These are phyloP conservation scores for Meganola albula DNA, from an alignment of 2,888 invertebrate genomes.

Conservation along the genomic window DNA sequence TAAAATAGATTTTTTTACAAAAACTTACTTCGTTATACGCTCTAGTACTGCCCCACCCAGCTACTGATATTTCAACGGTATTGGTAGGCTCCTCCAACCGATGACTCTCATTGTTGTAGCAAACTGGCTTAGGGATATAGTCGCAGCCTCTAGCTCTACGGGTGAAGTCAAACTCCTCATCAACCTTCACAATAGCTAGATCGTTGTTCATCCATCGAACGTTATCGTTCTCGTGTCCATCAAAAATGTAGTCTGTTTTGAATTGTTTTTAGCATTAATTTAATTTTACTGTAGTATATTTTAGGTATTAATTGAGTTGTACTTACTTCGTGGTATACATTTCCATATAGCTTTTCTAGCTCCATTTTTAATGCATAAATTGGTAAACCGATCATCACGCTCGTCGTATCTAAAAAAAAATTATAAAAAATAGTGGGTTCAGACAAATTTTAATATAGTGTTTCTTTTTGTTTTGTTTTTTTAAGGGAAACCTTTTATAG, in stretches of 20 bases:
- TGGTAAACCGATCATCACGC: slow-evolving; percentile 35
- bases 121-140: slow-evolving; percentile 39
- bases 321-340: slow-evolving; percentile 53
- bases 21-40: slow-evolving; percentile 42
- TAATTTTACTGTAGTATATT: too few relatives aligned
- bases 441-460: too few relatives aligned
- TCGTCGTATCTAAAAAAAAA: slow-evolving; percentile 34
- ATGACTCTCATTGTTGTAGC: slow-evolving; percentile 42
- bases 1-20: slow-evolving; percentile 7
- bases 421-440: too few relatives aligned
- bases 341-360: slow-evolving; percentile 56
- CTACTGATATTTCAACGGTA: too few relatives aligned
- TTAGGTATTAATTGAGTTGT: too few relatives aligned
- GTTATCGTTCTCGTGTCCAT: slow-evolving; percentile 53
- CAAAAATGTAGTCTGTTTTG: slow-evolving; percentile 46
- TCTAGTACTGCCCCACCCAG: slow-evolving; percentile 47
- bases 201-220: slow-evolving; percentile 58
- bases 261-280: background rate
- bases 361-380: slow-evolving; percentile 47
- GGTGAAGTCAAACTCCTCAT: slow-evolving; percentile 49
- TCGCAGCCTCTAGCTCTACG: slow-evolving; percentile 46
- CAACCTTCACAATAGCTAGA: slow-evolving; percentile 49
- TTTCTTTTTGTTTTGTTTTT: too few relatives aligned
- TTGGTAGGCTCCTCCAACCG: slow-evolving; percentile 36
- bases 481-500: too few relatives aligned